Base-by-base conservation (phyloP, 2,888 invertebrate genomes). In the Pammene aurita region DNA sequence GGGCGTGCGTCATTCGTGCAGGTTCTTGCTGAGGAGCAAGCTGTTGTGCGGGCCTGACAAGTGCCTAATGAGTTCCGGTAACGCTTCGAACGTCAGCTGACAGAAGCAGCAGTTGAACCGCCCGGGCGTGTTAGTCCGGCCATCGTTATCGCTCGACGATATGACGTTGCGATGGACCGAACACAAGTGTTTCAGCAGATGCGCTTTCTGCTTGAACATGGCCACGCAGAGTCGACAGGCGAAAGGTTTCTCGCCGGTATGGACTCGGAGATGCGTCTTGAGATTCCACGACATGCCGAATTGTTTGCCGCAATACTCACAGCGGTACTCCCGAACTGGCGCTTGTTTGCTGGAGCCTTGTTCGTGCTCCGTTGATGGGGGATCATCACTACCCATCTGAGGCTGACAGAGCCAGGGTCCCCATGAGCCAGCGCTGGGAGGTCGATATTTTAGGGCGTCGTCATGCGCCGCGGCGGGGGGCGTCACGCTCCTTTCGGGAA, bases 281-380 rank as follows among this genome's bases (percentile, higher is more conserved):
- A 97, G 93, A 93, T 97, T 97, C 97, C 97, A 97, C 70, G 97
- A 97, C 97, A 97, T 97, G 71, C 97, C 97, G 80, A 97, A 97
- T 87, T 97, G 97, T 88, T 97, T 97, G 67, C 97, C 97, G 85
- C 97, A 97, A 85, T 97, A 97, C 83, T 96, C 96, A 84, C 97
- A 97, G 71, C 97, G 95, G 85, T 97, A 97, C 85, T 97, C 97
- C 68, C 97, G 94, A 55, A 96, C 96, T 61, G 96, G 95, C 72
- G 92, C 93, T 83, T 92, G 92, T 84, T 92, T 94, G 83, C 93
- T 93, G 42, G 93, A 93, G 70, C 90, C 93, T 84, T 89, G 93
- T 77, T 91, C 94, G 79, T 87, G 93, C 80, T 90, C 93, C 73
- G 88, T 87, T 75, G 89, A 83, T 62, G 88, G 92, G 73, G 86